Evolutionary conservation across 2,888 invertebrate genomes (phyloP), one percentile per base, ranked within the genome.

Genomic region (Horisme vitalbata): DNA sequence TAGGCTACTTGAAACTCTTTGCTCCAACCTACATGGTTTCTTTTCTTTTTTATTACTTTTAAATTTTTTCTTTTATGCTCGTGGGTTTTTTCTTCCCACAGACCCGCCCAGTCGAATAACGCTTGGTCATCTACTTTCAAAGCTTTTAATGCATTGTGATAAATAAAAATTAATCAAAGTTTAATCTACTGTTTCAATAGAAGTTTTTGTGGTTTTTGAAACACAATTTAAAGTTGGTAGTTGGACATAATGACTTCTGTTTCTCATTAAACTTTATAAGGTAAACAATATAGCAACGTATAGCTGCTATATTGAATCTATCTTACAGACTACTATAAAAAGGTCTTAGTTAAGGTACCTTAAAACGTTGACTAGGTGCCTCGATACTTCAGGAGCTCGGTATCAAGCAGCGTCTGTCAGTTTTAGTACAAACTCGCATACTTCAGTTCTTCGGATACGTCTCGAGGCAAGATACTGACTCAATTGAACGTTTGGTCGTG

Each of bases 111-210:
- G 56, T 54, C 38, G 39, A 81, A 49, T 32, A 80, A 55, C 55
- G 78, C 81, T 68, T 63, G 60, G 80, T 85, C 85, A 85, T 79
- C 68, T 59, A 55, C 67, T 71, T 79, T 72, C 65, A 52, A 45
- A n/a, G 54, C 55, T 54, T 58, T 69, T 70, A 64, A 63, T 65
- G 55, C 57, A 63, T 61, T 65, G 62, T 63, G 59, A 61, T 65
- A 64, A 74, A 74, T 72, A 69, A 81, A 84, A 81, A 84, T 83
- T 85, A 85, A 86, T 86, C 86, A 85, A 71, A 79, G 61, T 78
- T 75, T 79, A 83, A 86, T 86, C 85, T 83, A 76, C 75, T 78
- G 75, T 82, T 81, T 76, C 79, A 77, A 82, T 83, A 83, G 71
- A 60, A 43, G 57, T 57, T 71, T 71, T 77, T 75, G 57, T 70